Percentiles rank a stretch among this genome's conserved stretches.
phyloP scores from a whole-genome alignment of 35 echinoderm and acorn worm genomes.

The Ptychodera flava region DNA sequence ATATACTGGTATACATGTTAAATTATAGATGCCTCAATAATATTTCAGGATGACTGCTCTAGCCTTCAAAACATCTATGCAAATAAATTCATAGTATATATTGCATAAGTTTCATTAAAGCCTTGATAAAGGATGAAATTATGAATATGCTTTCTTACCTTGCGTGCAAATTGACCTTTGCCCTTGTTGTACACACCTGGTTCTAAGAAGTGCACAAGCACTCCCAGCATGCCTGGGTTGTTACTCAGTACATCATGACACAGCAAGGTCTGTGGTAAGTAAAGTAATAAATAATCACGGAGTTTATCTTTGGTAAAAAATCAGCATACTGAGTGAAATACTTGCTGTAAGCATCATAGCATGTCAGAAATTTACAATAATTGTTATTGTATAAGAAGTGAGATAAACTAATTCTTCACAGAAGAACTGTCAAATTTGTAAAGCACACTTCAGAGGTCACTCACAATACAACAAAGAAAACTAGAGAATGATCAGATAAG shows the following conservation, averaged over 20 bases:
- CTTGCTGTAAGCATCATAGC: not conserved
- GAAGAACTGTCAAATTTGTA: not conserved
- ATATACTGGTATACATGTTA: too few species aligned
- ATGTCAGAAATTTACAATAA: not conserved
- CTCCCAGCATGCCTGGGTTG: conserved; percentile 72
- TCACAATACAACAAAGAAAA: not conserved
- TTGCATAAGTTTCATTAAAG: too few species aligned
- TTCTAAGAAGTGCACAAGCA: conserved; percentile 85
- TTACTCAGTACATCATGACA: conserved; percentile 39
- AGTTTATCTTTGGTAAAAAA: too few species aligned
- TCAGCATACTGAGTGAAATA: too few species aligned
- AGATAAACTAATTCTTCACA: not conserved
- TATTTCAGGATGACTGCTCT: too few species aligned
- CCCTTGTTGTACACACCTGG: conserved; percentile 85
- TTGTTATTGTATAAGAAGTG: too few species aligned
- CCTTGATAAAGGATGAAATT: too few species aligned
- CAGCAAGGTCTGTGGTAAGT: conserved; percentile 55
- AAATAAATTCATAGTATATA: too few species aligned
- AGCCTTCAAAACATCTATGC: too few species aligned
- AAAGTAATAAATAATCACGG: conserved; percentile 18
- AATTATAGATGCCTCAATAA: too few species aligned
- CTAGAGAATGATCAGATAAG: too few species aligned
- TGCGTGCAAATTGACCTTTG: conserved; percentile 73
- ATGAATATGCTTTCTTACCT: too few species aligned
- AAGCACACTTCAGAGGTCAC: not conserved